These are phyloP conservation scores for Lasioglossum leucozonium DNA, from an alignment of 2,888 invertebrate genomes.

Conservation along the genomic window DNA sequence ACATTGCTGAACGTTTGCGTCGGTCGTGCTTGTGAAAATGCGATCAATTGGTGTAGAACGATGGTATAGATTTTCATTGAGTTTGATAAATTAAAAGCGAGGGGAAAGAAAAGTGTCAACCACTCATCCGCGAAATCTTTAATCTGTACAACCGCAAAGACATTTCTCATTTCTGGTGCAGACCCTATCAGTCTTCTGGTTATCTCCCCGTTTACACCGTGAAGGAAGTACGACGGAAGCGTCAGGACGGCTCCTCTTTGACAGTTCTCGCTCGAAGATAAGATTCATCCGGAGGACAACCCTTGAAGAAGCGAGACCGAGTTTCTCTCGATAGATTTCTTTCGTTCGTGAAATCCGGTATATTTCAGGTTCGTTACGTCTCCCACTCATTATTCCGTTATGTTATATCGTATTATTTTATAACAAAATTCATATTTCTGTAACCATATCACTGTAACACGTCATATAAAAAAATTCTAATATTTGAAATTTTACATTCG, in stretches of 20 bases:
- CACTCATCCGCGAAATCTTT: constrained; percentile 76
- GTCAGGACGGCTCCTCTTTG: constrained; percentile 81
- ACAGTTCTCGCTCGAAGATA: constrained; percentile 82
- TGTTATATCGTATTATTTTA: not conserved
- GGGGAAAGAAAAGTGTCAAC: constrained; percentile 58
- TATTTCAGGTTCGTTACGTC: not conserved
- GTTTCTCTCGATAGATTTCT: constrained; percentile 60
- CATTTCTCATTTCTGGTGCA: constrained; percentile 84
- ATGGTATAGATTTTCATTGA: not conserved
- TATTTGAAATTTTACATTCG: not conserved
- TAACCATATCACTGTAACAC: not conserved
- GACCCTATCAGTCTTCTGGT: constrained; percentile 82
- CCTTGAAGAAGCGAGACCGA: constrained; percentile 67
- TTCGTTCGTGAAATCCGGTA: constrained; percentile 39
- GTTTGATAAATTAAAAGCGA: constrained; percentile 22
- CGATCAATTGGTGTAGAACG: not conserved
- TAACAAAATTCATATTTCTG: no score
- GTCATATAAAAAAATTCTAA: not conserved
- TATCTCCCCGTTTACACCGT: constrained; percentile 78
- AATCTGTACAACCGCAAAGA: constrained; percentile 78
- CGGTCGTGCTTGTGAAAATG: not conserved
- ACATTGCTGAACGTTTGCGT: no score
- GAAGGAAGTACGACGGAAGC: constrained; percentile 79
- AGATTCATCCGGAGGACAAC: constrained; percentile 76
- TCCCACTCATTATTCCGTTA: not conserved